phyloP scores from a whole-genome alignment of 2,113 vertebrate genomes.

The Aptenodytes forsteri region DNA sequence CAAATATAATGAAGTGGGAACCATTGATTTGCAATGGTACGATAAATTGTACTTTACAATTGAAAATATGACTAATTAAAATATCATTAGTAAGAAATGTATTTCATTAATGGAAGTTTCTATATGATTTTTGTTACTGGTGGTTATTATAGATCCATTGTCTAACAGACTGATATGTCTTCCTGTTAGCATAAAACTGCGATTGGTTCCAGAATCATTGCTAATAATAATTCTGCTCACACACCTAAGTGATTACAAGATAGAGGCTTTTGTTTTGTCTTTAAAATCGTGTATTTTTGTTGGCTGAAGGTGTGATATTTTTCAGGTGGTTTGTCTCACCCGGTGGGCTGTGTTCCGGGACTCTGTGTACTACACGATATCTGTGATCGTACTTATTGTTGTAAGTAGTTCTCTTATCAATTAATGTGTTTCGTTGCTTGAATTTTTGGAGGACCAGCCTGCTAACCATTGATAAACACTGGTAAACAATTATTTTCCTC shows the following conservation, averaged over 20 bases:
- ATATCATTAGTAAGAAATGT: neutral
- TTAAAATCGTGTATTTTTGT: neutral
- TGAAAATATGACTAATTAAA: neutral
- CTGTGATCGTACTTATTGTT: slow-evolving; percentile 88
- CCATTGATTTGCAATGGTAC: neutral
- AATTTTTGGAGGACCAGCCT: neutral
- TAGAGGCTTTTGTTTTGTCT: neutral
- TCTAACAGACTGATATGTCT: neutral
- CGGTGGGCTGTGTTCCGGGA: slow-evolving; percentile 95
- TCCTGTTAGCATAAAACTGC: neutral
- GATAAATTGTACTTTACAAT: neutral
- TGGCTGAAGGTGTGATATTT: neutral
- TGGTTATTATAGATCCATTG: neutral
- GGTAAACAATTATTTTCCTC: neutral
- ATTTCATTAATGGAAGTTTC: neutral
- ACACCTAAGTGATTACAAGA: neutral
- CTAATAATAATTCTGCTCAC: neutral
- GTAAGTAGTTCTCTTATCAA: slow-evolving; percentile 77
- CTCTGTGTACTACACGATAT: slow-evolving; percentile 90
- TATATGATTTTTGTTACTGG: neutral
- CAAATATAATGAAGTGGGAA: neutral
- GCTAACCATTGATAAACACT: neutral
- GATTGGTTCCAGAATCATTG: neutral
- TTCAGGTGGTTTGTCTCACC: slow-evolving; percentile 90
- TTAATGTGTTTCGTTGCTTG: neutral